Base-by-base conservation (phyloP, 2,797 vertebrate species). In the Rhincodon typus region DNA sequence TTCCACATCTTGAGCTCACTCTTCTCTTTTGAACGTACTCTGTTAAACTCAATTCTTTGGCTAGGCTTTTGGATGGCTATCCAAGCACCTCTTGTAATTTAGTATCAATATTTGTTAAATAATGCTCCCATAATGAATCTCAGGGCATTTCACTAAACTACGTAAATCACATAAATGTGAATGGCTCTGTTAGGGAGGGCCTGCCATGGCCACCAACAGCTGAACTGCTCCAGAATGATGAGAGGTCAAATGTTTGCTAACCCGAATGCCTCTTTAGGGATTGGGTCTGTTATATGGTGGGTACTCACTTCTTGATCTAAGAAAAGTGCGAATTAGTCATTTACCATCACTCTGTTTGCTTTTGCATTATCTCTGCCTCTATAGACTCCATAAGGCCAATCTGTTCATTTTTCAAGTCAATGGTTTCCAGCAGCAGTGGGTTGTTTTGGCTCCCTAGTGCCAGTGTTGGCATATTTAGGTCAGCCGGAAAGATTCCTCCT, bases 391-490 rank as follows among this genome's bases (percentile, higher is more conserved):
- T 57, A 66, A 67, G n/a, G n/a, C 62, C n/a, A 69, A 69, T 66
- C n/a, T 69, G n/a, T 69, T 69, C 90, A 93, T 69, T 93, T 93
- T 67, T 69, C 25, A 93, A 69, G 66, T 93, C 90, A 69, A 12
- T 69, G 7, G 19, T 69, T 42, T 69, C 62, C 66, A 66, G n/a
- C 0, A 93, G 19, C 19, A 69, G 19, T 3, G 6, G 23, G 90
- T 42, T 4, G n/a, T 42, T 67, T 67, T 13, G n/a, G n/a, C 62
- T 93, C 90, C 90, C 62, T 13, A 42, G 8, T 93, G 62, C 17
- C 66, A 69, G 66, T 25, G 21, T 67, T 93, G 62, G 42, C 90
- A 93, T 93, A 93, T 93, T 93, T 93, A 23, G 90, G 90, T n/a
- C 90, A 93, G 27, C 21, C n/a, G 34, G 90, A 93, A 21, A 42